These are phyloP conservation scores for Hyaena hyaena DNA, from an alignment of 2,113 vertebrate genomes.

Conservation along the genomic window DNA sequence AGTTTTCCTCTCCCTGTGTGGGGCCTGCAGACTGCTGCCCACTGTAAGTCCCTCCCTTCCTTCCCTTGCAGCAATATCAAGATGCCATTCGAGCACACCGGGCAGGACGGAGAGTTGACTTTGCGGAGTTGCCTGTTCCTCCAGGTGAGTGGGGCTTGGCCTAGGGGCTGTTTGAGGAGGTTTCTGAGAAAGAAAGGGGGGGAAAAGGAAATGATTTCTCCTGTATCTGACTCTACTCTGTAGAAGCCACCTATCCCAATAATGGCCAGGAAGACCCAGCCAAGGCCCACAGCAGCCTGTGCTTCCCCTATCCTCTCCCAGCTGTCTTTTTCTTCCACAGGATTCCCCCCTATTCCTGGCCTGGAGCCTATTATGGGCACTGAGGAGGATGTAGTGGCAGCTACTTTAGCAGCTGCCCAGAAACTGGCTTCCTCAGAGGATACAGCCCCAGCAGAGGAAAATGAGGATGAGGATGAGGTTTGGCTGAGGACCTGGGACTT, in stretches of 20 bases:
- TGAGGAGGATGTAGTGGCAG: constrained; percentile 86
- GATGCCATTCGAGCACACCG: constrained; percentile 93
- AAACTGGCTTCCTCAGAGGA: constrained; percentile 88
- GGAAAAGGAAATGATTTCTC: neutral
- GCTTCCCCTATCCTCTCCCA: neutral
- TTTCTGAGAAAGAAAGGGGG: neutral
- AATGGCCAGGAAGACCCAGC: neutral
- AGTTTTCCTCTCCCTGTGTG: neutral
- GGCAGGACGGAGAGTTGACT: constrained; percentile 92
- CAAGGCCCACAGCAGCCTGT: neutral
- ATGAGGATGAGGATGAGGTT: constrained; percentile 85
- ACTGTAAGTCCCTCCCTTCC: neutral
- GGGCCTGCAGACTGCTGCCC: neutral
- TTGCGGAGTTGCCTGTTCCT: constrained; percentile 94
- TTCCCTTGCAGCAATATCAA: constrained; percentile 94
- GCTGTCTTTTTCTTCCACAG: constrained; percentile 80
- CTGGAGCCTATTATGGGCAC: constrained; percentile 80
- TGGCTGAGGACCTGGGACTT: constrained; percentile 74
- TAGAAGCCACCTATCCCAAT: neutral
- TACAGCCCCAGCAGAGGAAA: constrained; percentile 82
- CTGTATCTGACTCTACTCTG: neutral
- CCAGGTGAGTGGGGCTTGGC: constrained; percentile 88
- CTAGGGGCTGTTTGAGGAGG: neutral
- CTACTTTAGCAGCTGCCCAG: constrained; percentile 90
- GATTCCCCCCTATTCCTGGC: constrained; percentile 96